phyloP scores from a whole-genome alignment of 2,797 vertebrate species.

The Gymnothorax javanicus region DNA sequence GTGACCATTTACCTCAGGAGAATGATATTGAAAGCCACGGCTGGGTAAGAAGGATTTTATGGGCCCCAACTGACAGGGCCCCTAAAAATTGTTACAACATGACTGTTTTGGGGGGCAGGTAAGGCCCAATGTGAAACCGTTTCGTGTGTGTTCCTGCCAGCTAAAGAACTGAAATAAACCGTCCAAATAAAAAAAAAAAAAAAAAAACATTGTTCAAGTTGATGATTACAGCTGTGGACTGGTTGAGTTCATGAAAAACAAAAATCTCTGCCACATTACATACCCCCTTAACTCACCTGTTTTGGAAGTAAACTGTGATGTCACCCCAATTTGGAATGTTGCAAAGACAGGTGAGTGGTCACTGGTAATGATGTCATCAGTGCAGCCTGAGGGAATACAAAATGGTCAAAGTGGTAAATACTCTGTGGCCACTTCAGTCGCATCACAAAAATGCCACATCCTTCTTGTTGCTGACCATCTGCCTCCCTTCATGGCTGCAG shows the following conservation, averaged over 20 bases:
- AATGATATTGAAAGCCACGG: too few species aligned
- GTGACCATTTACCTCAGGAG: too few species aligned
- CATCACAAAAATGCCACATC: too few species aligned
- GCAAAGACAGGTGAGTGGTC: slow-evolving; percentile 85
- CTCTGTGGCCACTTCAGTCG: too few species aligned
- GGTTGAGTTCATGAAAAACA: background rate
- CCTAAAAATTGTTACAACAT: too few species aligned
- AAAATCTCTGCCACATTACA: background rate
- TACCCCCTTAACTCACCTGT: slow-evolving; percentile 66
- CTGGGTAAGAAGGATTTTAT: too few species aligned
- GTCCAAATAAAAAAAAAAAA: background rate
- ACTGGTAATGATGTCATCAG: slow-evolving; percentile 83
- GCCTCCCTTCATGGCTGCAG: too few species aligned
- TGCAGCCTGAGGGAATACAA: slow-evolving; percentile 71
- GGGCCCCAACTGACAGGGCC: too few species aligned
- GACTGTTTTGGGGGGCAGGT: too few species aligned
- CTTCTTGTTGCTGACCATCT: too few species aligned
- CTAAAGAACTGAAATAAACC: background rate
- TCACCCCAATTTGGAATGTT: slow-evolving; percentile 78
- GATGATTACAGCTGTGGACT: background rate
- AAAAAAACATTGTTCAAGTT: background rate
- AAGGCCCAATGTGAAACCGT: too few species aligned
- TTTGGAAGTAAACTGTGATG: slow-evolving; percentile 63
- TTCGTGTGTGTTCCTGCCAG: background rate
- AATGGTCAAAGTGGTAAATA: background rate